Base-by-base conservation (phyloP, 1,140 invertebrate genomes). In the Cherax destructor region DNA sequence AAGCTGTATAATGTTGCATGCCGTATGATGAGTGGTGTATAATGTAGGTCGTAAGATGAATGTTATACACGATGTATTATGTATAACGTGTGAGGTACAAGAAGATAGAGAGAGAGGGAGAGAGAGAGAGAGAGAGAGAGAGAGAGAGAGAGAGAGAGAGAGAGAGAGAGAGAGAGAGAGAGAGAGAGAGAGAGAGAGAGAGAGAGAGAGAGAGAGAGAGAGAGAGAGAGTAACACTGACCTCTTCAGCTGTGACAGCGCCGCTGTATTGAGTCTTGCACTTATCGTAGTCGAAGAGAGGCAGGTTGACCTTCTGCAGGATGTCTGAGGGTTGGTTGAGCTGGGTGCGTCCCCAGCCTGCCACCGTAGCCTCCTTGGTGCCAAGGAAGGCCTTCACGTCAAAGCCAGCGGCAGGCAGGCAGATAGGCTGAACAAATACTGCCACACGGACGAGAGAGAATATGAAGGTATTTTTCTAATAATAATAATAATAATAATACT, bases 341-440 rank as follows among this genome's bases (percentile, higher is more conserved):
- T 87, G 24, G 21, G 86, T 87, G 5, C 21, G 13, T 18, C 86
- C 86, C 86, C 86, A 87, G 24, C 86, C 86, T 6, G 76, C 76
- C 18, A 79, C 76, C n/a, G 69, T n/a, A 13, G 78, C 79, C 11
- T 83, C 21, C 18, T 61, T 61, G 0, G 5, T 13, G 30, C 47
- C 78, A 0, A 88, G 47, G 79, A 88, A 88, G 5, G 47, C 2
- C 4, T 18, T 4, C 4, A 81, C 61, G 49, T 76, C 30, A 5
- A 88, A 56, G 21, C 49, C 78, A 50, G 65, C 21, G 30, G 41
- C 47, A 56, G 87, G 87, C 21, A 88, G 41, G 50, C 87, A 88
- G 21, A 88, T 78, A 4, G 87, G 79, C 3, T 72, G 41, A 16
- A 88, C 61, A 47, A 16, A 30, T 3, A 9, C 79, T 81, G 79